phyloP scores from a whole-genome alignment of 2,888 invertebrate genomes.

The Lottia scabra region DNA sequence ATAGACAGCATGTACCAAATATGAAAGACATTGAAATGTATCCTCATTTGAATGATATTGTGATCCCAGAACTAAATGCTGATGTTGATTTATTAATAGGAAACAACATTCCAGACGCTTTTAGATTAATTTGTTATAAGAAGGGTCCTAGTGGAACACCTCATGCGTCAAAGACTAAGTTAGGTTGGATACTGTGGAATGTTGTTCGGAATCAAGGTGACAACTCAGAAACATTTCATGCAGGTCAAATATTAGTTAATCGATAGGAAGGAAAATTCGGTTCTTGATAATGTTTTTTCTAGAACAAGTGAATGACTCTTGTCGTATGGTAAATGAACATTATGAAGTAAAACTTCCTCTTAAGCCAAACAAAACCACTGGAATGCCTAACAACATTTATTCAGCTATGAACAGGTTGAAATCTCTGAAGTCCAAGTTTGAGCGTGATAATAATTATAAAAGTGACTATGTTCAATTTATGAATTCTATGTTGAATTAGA shows the following conservation, averaged over 20 bases:
- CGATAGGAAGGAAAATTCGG: conserved; percentile 8
- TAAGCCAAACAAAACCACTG: neutral
- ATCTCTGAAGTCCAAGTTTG: conserved; percentile 6
- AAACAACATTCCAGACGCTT: neutral
- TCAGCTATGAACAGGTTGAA: conserved; percentile 7
- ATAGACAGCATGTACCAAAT: neutral
- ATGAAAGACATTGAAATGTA: neutral
- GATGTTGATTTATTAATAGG: neutral
- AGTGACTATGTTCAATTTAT: conserved; percentile 21
- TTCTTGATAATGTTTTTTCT: conserved; percentile 17
- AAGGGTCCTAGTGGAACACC: neutral
- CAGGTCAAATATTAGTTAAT: neutral
- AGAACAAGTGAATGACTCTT: conserved; percentile 9
- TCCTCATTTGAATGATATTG: neutral
- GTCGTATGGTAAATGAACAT: conserved; percentile 5
- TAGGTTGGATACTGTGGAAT: neutral
- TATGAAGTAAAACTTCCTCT: conserved; percentile 17
- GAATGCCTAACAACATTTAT: conserved; percentile 12
- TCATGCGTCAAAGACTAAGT: neutral
- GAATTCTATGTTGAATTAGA: conserved; percentile 18
- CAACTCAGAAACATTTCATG: neutral
- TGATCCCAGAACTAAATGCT: neutral
- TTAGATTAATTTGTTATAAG: neutral
- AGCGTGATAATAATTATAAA: conserved; percentile 2
- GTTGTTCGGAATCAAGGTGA: neutral